phyloP scores from a whole-genome alignment of 2,797 vertebrate genomes.

The Notoglanidium macrostoma region DNA sequence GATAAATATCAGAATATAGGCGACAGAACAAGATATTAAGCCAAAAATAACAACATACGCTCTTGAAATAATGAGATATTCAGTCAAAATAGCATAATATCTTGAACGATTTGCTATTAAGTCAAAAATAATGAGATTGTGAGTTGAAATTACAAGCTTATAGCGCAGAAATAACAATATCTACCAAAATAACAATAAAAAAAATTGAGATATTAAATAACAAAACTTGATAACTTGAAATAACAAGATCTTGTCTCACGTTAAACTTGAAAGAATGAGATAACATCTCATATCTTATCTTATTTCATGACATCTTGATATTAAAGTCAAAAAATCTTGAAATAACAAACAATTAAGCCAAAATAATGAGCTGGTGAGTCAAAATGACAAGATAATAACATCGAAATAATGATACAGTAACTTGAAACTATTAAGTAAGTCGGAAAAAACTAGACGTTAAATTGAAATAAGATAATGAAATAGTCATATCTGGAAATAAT shows the following conservation, averaged over 20 bases:
- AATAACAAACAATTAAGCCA: too few relatives aligned
- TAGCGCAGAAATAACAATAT: too few relatives aligned
- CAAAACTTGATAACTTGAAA: neutral
- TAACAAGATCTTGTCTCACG: neutral
- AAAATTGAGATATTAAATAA: neutral
- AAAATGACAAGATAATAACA: neutral
- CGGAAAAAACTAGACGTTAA: too few relatives aligned
- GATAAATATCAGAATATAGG: constrained; percentile 49
- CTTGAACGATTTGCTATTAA: neutral
- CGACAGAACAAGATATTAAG: neutral
- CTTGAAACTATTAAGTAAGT: neutral
- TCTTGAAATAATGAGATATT: neutral
- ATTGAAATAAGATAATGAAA: too few relatives aligned
- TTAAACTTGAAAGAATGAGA: neutral
- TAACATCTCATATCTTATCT: too few relatives aligned
- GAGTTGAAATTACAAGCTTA: neutral
- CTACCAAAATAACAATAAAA: neutral
- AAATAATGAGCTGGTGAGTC: neutral
- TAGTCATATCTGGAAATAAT: neutral
- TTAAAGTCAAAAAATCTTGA: neutral
- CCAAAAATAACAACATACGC: neutral
- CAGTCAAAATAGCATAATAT: neutral
- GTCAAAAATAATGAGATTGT: too few relatives aligned
- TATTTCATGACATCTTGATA: too few relatives aligned
- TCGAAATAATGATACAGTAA: neutral